Percentiles rank a stretch among this genome's conserved stretches.
Conservation (phyloP, 1,140 invertebrate genomes). For the Caenorhabditis brenneri region DNA sequence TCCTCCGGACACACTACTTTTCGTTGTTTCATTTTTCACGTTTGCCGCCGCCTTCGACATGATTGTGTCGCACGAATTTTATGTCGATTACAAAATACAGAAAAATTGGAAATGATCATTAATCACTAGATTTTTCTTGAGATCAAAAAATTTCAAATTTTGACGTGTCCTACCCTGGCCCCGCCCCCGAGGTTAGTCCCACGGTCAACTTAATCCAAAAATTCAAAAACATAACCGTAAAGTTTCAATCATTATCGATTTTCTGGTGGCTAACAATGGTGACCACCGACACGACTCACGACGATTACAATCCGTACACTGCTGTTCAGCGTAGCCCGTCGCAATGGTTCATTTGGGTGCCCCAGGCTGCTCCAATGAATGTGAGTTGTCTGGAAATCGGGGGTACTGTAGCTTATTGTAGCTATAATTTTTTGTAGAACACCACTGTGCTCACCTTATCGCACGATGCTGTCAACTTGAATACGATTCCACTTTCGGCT, state of each 20-base stretch:
- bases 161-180: no score
- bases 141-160: no score
- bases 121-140: no score
- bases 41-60: no score
- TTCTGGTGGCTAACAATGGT: no score
- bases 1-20: not conserved
- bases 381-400: conserved; percentile 7
- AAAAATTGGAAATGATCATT: no score
- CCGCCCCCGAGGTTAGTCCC: no score
- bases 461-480: conserved; percentile 8
- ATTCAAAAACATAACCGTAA: no score
- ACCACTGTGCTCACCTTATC: not conserved
- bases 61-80: no score
- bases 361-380: not conserved
- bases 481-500: not conserved
- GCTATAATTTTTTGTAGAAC: not conserved
- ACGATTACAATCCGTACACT: conserved; percentile 5
- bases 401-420: not conserved
- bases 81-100: no score
- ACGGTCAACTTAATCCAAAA: no score
- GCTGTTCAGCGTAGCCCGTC: not conserved
- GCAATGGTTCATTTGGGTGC: conserved; percentile 7
- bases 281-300: not conserved
- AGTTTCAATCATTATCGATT: not conserved
- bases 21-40: no score